Conservation (phyloP, 2,888 invertebrate species). For the Scaptomyza caliginosa region DNA sequence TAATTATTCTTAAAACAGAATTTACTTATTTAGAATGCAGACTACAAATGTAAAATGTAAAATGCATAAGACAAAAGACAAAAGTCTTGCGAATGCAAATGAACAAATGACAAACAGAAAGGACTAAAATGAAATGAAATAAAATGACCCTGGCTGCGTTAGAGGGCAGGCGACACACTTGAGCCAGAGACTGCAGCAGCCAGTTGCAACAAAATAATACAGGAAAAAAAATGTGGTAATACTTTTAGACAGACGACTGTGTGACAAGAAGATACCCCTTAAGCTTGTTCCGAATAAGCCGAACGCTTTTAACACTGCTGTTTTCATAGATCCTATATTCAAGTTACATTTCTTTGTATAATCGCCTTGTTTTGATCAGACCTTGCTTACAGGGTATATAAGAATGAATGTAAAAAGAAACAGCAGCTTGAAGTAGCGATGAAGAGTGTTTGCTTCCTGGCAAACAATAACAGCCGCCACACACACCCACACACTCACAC, state of each 20-base stretch:
- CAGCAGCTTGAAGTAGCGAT: constrained; percentile 52
- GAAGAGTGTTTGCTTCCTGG: constrained; percentile 73
- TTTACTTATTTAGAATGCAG: constrained; percentile 52
- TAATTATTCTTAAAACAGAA: constrained; percentile 52
- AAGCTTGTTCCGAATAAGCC: no score
- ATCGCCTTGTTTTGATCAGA: not conserved
- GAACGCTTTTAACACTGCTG: no score
- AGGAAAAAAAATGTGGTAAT: not conserved
- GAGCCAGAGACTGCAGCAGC: constrained; percentile 49
- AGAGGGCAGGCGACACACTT: constrained; percentile 66
- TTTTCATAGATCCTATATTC: no score
- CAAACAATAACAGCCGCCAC: constrained; percentile 47
- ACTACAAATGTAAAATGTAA: constrained; percentile 34
- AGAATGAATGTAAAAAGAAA: constrained; percentile 15
- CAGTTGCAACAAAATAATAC: no score
- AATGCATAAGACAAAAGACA: constrained; percentile 46
- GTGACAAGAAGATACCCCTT: constrained; percentile 7
- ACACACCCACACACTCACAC: constrained; percentile 21
- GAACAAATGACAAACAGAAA: constrained; percentile 52
- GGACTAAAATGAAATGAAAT: constrained; percentile 11
- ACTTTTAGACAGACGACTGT: not conserved
- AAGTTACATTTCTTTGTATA: no score
- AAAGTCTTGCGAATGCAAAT: constrained; percentile 69
- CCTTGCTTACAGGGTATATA: constrained; percentile 12
- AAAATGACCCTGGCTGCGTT: constrained; percentile 64